Conservation (phyloP, 2,888 invertebrate species). For the Melikaiella ostensackeni region DNA sequence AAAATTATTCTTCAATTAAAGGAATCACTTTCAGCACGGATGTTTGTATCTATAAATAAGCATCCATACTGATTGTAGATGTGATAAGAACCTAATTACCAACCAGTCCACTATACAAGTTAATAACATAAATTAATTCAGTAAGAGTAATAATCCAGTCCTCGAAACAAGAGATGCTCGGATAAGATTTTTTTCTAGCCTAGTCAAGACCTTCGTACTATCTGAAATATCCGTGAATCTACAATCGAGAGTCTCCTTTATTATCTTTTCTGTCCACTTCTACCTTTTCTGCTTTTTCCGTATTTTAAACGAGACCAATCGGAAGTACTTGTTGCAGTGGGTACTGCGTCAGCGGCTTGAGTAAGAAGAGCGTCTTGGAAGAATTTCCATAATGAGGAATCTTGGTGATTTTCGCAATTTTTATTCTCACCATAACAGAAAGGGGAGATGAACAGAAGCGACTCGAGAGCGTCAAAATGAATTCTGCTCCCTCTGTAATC, state of each 20-base stretch:
- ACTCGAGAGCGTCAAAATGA: slow-evolving; percentile 38
- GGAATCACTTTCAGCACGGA: slow-evolving; percentile 30
- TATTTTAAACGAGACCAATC: slow-evolving; percentile 45
- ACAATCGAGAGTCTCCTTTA: not conserved
- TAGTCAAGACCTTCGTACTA: not conserved
- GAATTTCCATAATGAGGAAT: slow-evolving; percentile 48
- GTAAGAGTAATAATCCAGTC: not conserved
- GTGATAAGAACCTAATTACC: slow-evolving; percentile 29
- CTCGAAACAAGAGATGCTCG: slow-evolving; percentile 11
- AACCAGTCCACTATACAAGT: slow-evolving; percentile 17
- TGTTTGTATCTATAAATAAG: slow-evolving; percentile 6
- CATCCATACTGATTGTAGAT: slow-evolving; percentile 15
- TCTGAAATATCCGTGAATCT: not conserved
- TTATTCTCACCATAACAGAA: not conserved
- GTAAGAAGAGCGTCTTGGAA: slow-evolving; percentile 40
- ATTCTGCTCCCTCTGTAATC: slow-evolving; percentile 46
- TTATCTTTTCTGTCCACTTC: not conserved
- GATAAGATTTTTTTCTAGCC: not conserved
- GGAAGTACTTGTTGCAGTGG: slow-evolving; percentile 37
- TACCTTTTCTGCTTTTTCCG: not conserved
- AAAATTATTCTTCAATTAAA: slow-evolving; percentile 32
- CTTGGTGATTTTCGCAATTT: slow-evolving; percentile 45
- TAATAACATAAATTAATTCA: slow-evolving; percentile 29
- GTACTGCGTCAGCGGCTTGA: slow-evolving; percentile 41
- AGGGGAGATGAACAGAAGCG: not conserved